phyloP scores from a whole-genome alignment of 2,888 invertebrate genomes.

The Bellardia pandia region DNA sequence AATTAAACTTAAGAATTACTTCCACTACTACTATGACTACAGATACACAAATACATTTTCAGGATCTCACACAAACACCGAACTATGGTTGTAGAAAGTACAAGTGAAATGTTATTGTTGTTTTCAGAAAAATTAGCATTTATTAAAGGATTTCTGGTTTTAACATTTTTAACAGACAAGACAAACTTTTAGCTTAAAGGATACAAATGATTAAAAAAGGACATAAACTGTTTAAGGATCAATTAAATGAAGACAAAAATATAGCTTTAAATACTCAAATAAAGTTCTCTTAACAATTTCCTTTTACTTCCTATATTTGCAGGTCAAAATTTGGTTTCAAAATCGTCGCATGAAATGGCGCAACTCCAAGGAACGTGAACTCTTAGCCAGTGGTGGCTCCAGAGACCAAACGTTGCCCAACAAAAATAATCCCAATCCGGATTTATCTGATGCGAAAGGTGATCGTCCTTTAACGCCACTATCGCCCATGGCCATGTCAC shows the following conservation, averaged over 20 bases:
- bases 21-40: neutral
- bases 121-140: conserved; percentile 38
- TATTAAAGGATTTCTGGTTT: conserved; percentile 57
- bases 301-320: conserved; percentile 70
- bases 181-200: conserved; percentile 7
- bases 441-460: conserved; percentile 94
- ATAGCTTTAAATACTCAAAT: too few relatives aligned
- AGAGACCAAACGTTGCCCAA: conserved; percentile 97
- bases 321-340: conserved; percentile 93
- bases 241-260: too few relatives aligned
- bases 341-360: conserved; percentile 99
- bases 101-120: conserved; percentile 48
- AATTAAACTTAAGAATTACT: conserved; percentile 53
- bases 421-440: conserved; percentile 98
- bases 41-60: neutral
- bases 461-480: conserved; percentile 88
- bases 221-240: too few relatives aligned
- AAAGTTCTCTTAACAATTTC: too few relatives aligned
- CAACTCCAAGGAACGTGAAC: conserved; percentile 97
- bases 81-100: conserved; percentile 34
- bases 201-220: neutral
- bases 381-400: conserved; percentile 96
- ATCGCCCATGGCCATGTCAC: conserved; percentile 80
- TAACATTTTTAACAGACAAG: conserved; percentile 46
- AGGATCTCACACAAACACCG: conserved; percentile 3